Evolutionary conservation across 2,113 vertebrate species (phyloP), one percentile per base, ranked within the genome.

Genomic region (Catharus bicknelli): DNA sequence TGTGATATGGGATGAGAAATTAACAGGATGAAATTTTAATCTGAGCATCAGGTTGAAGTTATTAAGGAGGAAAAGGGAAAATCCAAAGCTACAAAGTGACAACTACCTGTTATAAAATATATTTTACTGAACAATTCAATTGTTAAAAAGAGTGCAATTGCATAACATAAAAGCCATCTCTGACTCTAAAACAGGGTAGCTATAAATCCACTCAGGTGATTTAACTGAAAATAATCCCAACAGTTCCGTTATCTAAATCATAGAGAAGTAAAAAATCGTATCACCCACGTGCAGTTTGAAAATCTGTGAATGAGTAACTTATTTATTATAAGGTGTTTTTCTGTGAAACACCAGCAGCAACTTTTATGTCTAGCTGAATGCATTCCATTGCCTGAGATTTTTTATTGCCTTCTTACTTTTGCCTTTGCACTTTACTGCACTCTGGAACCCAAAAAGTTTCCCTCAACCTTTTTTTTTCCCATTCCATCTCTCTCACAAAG

Each of bases 381-480:
- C 11, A 55, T 66, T 78, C 27, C 55, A 25, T 43, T 64, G 54
- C 50, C 42, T n/a, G 15, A 90, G 48, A 84, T 78, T 82, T 38
- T 59, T 80, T 68, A 57, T 4, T 67, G 45, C 40, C 27, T 62
- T 75, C 61, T 79, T 64, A 57, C 20, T 86, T 91, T 43, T 68
- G 62, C 40, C 61, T 77, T 70, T 77, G 32, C 36, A 59, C 21
- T 78, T 89, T 43, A 27, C 47, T 1, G 1, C 5, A 61, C 15
- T 55, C 67, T 45, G 23, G 8, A 90, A 59, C 1, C 2, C 6
- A 47, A 20, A 78, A 81, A 91, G 93, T 47, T 16, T 5, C 10
- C 10, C n/a, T 2, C 7, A 63, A 26, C 2, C 0, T 6, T 23
- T 34, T 23, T 20, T 27, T 34, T 27, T 12, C 15, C 7, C 1